Conservation (phyloP, 2,797 vertebrate species). For the Carduelis carduelis region DNA sequence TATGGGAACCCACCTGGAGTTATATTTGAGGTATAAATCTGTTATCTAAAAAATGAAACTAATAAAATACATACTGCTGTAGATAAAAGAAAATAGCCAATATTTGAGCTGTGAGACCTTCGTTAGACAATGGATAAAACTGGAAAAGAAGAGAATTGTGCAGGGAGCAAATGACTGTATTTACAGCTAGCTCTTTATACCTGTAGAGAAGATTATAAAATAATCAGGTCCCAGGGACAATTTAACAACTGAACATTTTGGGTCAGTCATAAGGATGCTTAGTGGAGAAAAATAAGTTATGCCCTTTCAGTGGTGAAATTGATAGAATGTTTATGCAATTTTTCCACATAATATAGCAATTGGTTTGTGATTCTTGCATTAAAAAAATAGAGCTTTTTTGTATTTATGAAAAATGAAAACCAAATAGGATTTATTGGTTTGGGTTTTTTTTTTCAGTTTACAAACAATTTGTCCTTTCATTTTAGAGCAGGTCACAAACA, state of each 20-base stretch:
- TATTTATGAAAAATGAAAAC: not conserved
- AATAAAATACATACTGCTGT: not conserved
- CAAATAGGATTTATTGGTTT: not conserved
- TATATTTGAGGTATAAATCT: slow-evolving; percentile 25
- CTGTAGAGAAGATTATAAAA: slow-evolving; percentile 17
- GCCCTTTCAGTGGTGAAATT: not conserved
- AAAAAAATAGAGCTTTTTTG: rapidly evolving
- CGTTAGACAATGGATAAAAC: not conserved
- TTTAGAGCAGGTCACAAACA: not conserved
- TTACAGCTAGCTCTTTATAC: not conserved
- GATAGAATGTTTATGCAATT: not conserved
- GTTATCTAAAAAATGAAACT: slow-evolving; percentile 22
- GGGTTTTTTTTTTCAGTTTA: not conserved
- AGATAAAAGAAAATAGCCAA: slow-evolving; percentile 5
- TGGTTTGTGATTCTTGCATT: not conserved
- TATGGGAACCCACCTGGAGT: not conserved
- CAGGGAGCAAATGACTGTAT: slow-evolving; percentile 21
- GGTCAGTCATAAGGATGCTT: not conserved
- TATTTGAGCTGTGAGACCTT: slow-evolving; percentile 7
- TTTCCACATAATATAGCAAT: not conserved
- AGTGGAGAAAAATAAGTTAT: not conserved
- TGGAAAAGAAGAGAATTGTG: not conserved
- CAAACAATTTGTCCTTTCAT: not conserved
- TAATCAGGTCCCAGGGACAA: slow-evolving; percentile 5
- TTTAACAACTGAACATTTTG: not conserved